Base-by-base conservation (phyloP, 2,888 invertebrate species). In the Oscheius myriophilus region DNA sequence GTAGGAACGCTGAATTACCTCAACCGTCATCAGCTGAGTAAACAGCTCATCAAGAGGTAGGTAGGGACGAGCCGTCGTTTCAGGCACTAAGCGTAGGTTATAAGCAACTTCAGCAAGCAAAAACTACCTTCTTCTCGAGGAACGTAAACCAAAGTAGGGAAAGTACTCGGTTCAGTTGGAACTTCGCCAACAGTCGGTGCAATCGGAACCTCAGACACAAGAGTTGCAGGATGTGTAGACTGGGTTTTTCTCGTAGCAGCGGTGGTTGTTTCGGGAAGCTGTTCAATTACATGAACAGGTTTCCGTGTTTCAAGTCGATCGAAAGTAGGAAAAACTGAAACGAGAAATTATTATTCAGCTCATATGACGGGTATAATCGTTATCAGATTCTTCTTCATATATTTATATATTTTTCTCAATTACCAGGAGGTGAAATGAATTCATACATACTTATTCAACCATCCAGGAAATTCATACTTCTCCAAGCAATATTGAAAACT, bases 91-190 rank as follows among this genome's bases (percentile, higher is more conserved):
- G 9, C 9, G 3, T 33, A 33, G 33, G 4, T 33, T 33, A 33
- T 9, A 33, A n/a, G n/a, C n/a, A n/a, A n/a, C n/a, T n/a, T n/a
- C n/a, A n/a, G n/a, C n/a, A n/a, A n/a, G n/a, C n/a, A n/a, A n/a
- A n/a, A n/a, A n/a, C n/a, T 33, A 57, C 57, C 61, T 61, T 61
- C 61, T 61, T 46, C 61, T 33, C 49, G 46, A 14, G 61, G 49
- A 11, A 61, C 61, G 33, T 61, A 61, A 12, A 61, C 61, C 16
- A 61, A 21, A 1, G 61, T 61, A 18, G 61, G 61, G n/a, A 49
- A 49, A 1, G 61, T 61, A n/a, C 57, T 46, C 9, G 46, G 66
- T 18, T 49, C 51, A 12, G n/a, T 9, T 43, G 53, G 54, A 6
- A 14, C 54, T 41, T 33, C 43, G n/a, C 42, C 54, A 23, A 42